phyloP scores from a whole-genome alignment of 2,888 invertebrate genomes.

The Hanleya hanleyi region DNA sequence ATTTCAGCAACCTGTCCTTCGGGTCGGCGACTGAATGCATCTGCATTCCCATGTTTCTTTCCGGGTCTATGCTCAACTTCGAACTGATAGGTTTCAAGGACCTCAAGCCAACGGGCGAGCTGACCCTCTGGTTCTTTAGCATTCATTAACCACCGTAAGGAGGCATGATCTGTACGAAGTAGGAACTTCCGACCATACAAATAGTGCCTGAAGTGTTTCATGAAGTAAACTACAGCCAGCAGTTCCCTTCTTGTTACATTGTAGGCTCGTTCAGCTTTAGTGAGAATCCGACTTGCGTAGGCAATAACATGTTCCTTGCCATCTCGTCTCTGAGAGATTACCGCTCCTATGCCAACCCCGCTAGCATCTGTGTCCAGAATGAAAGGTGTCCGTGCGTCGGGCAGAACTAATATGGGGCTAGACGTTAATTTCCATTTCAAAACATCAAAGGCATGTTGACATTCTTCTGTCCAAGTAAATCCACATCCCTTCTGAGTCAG shows the following conservation, averaged over 20 bases:
- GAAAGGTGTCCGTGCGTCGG: conserved; percentile 23
- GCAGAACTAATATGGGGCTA: conserved; percentile 33
- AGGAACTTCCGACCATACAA: conserved; percentile 37
- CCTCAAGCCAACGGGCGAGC: conserved; percentile 29
- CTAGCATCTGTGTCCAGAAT: conserved; percentile 49
- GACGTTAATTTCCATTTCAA: conserved; percentile 10
- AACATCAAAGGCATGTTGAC: conserved; percentile 31
- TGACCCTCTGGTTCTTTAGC: conserved; percentile 35
- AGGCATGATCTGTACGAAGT: conserved; percentile 45
- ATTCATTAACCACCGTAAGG: conserved; percentile 35
- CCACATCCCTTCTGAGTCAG: conserved; percentile 21
- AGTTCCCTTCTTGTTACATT: conserved; percentile 38
- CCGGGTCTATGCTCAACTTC: conserved; percentile 26
- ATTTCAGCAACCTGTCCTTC: no score
- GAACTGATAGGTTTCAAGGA: conserved; percentile 23
- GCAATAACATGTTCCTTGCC: conserved; percentile 41
- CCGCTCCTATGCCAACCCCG: conserved; percentile 38
- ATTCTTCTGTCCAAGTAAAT: conserved; percentile 29
- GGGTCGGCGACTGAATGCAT: conserved; percentile 17
- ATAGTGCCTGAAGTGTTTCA: conserved; percentile 44
- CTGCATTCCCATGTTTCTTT: conserved; percentile 22
- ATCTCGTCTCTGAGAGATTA: conserved; percentile 39
- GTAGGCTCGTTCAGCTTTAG: conserved; percentile 29
- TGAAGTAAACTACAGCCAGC: conserved; percentile 36
- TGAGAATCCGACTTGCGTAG: conserved; percentile 36